These are phyloP conservation scores for Troides oblongomaculatus DNA, from an alignment of 2,888 invertebrate species.

Conservation along the genomic window DNA sequence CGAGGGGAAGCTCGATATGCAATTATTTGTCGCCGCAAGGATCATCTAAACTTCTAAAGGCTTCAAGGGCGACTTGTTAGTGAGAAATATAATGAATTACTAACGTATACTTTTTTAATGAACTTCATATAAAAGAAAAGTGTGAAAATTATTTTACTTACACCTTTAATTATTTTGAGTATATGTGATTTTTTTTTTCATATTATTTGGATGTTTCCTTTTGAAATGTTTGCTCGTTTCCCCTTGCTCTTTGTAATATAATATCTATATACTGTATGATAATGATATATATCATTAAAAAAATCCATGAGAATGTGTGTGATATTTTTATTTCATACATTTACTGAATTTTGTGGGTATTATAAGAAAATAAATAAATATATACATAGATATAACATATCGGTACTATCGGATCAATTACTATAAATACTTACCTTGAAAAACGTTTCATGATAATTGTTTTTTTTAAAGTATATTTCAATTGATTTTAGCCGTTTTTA, in stretches of 20 bases:
- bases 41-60: slow-evolving; percentile 12
- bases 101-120: slow-evolving; percentile 14
- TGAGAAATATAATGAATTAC: slow-evolving; percentile 15
- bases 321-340: no score
- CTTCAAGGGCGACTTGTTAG: slow-evolving; percentile 20
- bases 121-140: slow-evolving; percentile 10
- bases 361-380: no score
- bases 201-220: not conserved
- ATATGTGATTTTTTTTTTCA: not conserved
- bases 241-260: not conserved
- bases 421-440: no score
- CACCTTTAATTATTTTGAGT: not conserved
- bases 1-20: slow-evolving; percentile 7
- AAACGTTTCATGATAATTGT: no score
- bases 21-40: slow-evolving; percentile 20
- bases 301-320: not conserved
- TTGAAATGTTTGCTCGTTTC: not conserved
- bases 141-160: slow-evolving; percentile 12
- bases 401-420: no score
- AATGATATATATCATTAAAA: not conserved
- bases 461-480: no score
- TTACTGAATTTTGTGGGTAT: no score
- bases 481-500: no score
- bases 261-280: no score
- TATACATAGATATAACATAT: no score